A percentile compares a stretch with the other conserved stretches of the same genome.
These are phyloP conservation scores for Zele albiditarsus DNA, from an alignment of 2,888 invertebrate species.

Conservation along the genomic window DNA sequence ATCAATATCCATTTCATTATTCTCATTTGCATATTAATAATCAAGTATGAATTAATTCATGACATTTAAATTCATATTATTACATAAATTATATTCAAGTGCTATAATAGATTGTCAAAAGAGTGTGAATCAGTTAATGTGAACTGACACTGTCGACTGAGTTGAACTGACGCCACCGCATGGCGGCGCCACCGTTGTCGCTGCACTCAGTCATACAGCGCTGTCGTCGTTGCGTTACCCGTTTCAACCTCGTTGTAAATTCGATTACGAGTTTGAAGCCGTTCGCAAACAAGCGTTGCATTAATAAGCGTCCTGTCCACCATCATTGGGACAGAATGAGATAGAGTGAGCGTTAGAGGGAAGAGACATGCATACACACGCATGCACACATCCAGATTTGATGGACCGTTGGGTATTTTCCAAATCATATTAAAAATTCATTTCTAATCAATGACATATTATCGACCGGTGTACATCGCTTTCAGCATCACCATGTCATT, in stretches of 20 bases:
- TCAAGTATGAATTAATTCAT: neutral
- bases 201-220: neutral
- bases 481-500: neutral
- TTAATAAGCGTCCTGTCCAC: slow-evolving; percentile 32
- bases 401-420: slow-evolving; percentile 28
- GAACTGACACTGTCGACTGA: neutral
- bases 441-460: slow-evolving; percentile 25
- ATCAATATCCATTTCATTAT: neutral
- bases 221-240: neutral
- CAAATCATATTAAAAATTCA: slow-evolving; percentile 30
- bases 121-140: neutral
- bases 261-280: slow-evolving; percentile 46
- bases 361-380: neutral
- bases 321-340: slow-evolving; percentile 11
- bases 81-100: neutral
- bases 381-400: neutral
- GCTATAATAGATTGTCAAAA: neutral
- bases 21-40: neutral
- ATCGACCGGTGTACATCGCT: neutral
- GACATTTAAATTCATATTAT: neutral
- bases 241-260: slow-evolving; percentile 41
- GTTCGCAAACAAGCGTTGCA: slow-evolving; percentile 41
- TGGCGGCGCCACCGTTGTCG: neutral
- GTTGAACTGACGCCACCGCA: neutral
- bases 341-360: too few species aligned